Percentiles rank a stretch among this genome's conserved stretches.
Conservation (phyloP, 2,888 invertebrate genomes). For the Phaonia tiefii region DNA sequence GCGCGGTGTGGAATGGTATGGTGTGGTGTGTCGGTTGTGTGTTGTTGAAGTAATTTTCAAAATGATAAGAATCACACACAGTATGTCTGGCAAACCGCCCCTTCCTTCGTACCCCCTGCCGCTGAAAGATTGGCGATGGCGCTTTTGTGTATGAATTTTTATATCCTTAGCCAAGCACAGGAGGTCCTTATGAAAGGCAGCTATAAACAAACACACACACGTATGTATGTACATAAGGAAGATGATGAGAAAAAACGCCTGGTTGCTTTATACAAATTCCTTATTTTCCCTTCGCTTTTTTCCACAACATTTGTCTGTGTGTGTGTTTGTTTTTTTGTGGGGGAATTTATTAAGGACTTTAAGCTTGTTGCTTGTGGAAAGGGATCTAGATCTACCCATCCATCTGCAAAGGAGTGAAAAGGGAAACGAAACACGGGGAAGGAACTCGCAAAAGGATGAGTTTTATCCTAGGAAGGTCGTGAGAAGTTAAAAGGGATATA, state of each 20-base stretch:
- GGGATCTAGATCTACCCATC: slow-evolving; percentile 12
- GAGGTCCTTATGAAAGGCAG: not conserved
- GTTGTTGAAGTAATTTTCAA: slow-evolving; percentile 67
- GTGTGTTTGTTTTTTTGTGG: slow-evolving; percentile 22
- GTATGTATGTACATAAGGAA: not conserved
- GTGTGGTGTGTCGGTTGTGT: slow-evolving; percentile 47
- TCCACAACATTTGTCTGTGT: not conserved
- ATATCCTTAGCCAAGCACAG: not conserved
- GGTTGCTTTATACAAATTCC: slow-evolving; percentile 2
- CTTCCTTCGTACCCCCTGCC: not conserved
- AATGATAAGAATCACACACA: slow-evolving; percentile 66
- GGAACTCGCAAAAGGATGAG: not conserved
- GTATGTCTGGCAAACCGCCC: not conserved
- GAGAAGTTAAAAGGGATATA: slow-evolving; percentile 43
- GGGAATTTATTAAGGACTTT: slow-evolving; percentile 27
- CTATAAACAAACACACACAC: not conserved
- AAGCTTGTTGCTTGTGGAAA: not conserved
- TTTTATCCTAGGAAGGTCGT: slow-evolving; percentile 21
- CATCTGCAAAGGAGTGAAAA: no score
- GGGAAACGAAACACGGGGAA: not conserved
- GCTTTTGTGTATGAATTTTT: not conserved
- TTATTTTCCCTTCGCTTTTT: not conserved
- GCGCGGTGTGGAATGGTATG: no score
- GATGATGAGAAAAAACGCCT: not conserved
- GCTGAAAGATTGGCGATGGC: not conserved